Conservation (phyloP, 2,797 vertebrate genomes). For the Enteromius argenteus region DNA sequence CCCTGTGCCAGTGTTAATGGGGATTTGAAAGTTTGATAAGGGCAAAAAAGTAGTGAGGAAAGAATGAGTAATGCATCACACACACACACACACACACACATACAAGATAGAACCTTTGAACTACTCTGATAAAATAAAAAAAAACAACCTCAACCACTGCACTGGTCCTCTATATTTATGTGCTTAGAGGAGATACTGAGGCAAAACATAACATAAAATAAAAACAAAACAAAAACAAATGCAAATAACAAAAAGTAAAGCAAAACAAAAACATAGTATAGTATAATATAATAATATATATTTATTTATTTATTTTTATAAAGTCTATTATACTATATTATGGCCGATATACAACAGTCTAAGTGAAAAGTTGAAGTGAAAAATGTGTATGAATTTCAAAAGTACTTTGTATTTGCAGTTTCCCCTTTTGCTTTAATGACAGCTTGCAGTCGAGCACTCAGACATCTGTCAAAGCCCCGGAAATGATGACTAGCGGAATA, state of each 20-base stretch:
- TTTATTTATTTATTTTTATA: too few relatives aligned
- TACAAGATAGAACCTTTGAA: slow-evolving; percentile 11
- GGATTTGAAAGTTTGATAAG: slow-evolving; percentile 33
- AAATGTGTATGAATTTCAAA: neutral
- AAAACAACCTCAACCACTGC: neutral
- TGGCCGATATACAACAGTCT: neutral
- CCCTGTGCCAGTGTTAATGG: neutral
- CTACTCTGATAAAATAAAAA: neutral
- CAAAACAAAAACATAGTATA: too few relatives aligned
- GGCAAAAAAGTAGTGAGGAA: neutral
- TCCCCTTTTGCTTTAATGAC: slow-evolving; percentile 26
- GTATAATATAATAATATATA: too few relatives aligned
- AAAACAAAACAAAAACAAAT: neutral
- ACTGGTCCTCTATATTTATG: neutral
- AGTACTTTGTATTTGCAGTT: neutral
- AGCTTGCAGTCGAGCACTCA: slow-evolving; percentile 2
- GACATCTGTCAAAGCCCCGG: slow-evolving; percentile 28
- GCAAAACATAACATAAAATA: neutral
- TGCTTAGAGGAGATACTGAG: neutral
- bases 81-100: neutral
- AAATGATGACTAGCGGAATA: slow-evolving; percentile 47
- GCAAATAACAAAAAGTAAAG: neutral
- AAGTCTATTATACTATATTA: neutral
- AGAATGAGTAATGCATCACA: neutral
- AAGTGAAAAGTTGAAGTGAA: neutral